phyloP scores from a whole-genome alignment of 2,888 invertebrate genomes.

The Fragum sueziense region DNA sequence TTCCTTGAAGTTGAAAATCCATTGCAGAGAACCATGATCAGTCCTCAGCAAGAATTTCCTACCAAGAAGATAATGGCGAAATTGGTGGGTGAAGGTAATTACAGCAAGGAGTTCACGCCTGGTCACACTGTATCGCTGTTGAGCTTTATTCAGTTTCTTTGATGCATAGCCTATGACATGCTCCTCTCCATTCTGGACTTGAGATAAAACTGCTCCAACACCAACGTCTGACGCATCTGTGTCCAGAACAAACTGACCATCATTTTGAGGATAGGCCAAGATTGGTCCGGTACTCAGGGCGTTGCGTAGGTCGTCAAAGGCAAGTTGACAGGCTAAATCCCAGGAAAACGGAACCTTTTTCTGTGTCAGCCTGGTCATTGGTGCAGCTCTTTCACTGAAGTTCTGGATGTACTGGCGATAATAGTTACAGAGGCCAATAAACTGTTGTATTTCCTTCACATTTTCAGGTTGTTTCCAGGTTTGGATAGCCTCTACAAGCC shows the following conservation, averaged over 20 bases:
- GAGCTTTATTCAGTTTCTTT: not conserved
- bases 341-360: constrained; percentile 44
- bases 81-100: constrained; percentile 7
- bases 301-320: constrained; percentile 36
- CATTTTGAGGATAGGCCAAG: constrained; percentile 33
- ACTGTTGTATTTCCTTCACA: constrained; percentile 16
- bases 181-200: constrained; percentile 29
- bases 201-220: constrained; percentile 27
- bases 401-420: constrained; percentile 37
- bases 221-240: constrained; percentile 33
- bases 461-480: constrained; percentile 16
- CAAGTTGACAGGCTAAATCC: constrained; percentile 28
- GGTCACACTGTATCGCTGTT: constrained; percentile 10
- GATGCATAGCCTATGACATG: constrained; percentile 19
- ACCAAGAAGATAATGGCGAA: constrained; percentile 22
- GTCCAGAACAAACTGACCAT: constrained; percentile 26
- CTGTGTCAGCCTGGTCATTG: constrained; percentile 43
- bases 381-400: constrained; percentile 45
- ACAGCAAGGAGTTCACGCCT: constrained; percentile 25
- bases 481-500: not conserved
- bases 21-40: constrained; percentile 15
- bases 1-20: constrained; percentile 19
- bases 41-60: constrained; percentile 19
- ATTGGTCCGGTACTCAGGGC: constrained; percentile 18
- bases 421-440: constrained; percentile 22